These are phyloP conservation scores for Eciton burchellii DNA, from an alignment of 1,140 invertebrate genomes.

Conservation along the genomic window DNA sequence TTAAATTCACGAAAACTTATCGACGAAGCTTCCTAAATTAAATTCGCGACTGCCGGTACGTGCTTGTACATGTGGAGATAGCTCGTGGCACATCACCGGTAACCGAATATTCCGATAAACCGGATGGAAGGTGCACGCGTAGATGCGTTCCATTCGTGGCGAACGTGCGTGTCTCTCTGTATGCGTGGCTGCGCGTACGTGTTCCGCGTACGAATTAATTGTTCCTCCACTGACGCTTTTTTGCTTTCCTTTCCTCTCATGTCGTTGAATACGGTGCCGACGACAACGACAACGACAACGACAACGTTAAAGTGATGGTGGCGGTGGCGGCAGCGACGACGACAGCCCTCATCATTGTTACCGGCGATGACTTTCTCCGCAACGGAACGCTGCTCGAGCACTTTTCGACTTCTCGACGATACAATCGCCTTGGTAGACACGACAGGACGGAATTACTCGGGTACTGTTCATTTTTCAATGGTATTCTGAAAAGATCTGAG, in stretches of 20 bases:
- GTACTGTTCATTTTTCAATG: neutral
- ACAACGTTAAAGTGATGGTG: neutral
- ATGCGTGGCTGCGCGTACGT: slow-evolving; percentile 71
- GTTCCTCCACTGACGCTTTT: slow-evolving; percentile 66
- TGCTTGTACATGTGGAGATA: slow-evolving; percentile 21
- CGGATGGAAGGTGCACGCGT: slow-evolving; percentile 69
- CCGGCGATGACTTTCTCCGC: slow-evolving; percentile 64
- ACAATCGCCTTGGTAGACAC: slow-evolving; percentile 41
- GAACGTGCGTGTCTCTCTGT: slow-evolving; percentile 48
- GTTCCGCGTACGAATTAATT: slow-evolving; percentile 79
- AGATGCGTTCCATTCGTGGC: slow-evolving; percentile 58
- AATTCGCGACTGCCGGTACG: neutral
- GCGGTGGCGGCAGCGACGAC: neutral
- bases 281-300: slow-evolving; percentile 23
- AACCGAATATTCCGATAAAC: slow-evolving; percentile 63
- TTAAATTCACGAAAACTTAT: slow-evolving; percentile 17
- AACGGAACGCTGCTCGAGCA: slow-evolving; percentile 53
- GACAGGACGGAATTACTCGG: slow-evolving; percentile 3
- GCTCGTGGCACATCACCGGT: neutral
- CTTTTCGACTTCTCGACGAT: slow-evolving; percentile 47
- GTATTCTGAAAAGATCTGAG: neutral
- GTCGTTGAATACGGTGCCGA: slow-evolving; percentile 34
- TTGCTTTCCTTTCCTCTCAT: neutral
- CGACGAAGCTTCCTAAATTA: slow-evolving; percentile 41
- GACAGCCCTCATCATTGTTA: slow-evolving; percentile 53